phyloP scores from a whole-genome alignment of 2,888 invertebrate genomes.

The Lysandra bellargus region DNA sequence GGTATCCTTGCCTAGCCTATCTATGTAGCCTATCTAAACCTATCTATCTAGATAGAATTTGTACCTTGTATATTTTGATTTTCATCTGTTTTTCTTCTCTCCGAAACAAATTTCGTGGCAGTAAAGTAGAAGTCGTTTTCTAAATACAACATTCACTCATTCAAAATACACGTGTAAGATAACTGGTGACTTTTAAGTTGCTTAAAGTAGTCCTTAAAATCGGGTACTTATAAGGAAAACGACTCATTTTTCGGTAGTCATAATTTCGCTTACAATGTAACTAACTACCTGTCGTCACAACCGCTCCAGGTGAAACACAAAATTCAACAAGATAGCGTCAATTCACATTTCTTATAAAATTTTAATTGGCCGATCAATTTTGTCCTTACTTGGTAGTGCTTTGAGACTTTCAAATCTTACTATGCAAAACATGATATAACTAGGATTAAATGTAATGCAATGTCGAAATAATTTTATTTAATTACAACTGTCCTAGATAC shows the following conservation, averaged over 20 bases:
- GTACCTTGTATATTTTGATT: too few species aligned
- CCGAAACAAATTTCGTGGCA: too few species aligned
- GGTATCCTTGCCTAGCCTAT: too few species aligned
- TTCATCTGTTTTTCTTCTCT: too few species aligned
- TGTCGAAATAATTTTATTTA: background rate
- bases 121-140: too few species aligned
- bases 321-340: background rate
- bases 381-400: background rate
- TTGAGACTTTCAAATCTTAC: conserved; percentile 12
- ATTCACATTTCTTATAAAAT: background rate
- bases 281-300: background rate
- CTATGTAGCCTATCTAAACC: too few species aligned
- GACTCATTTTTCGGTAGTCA: background rate
- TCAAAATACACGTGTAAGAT: too few species aligned
- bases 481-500: background rate
- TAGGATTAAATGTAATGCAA: background rate
- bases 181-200: too few species aligned
- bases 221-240: too few species aligned
- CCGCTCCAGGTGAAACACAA: background rate
- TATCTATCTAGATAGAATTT: too few species aligned
- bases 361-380: conserved; percentile 25
- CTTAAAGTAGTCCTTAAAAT: too few species aligned
- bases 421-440: background rate
- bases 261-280: background rate
- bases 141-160: too few species aligned